Evolutionary conservation across 2,888 invertebrate genomes (phyloP).

Genomic region (Diaphora mendica): DNA sequence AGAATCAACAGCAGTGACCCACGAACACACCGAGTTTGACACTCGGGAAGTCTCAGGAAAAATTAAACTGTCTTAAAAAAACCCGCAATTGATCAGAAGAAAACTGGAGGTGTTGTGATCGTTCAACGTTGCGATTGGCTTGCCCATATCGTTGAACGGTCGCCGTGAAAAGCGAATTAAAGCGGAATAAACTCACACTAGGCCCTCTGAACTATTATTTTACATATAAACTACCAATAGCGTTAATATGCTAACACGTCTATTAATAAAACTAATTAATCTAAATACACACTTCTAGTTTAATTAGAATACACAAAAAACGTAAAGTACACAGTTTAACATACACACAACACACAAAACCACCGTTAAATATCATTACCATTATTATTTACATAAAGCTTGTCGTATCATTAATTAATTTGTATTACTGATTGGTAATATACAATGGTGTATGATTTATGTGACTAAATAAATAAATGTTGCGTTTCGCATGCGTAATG

Average conservation of each 20-base stretch:
- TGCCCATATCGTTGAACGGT: too few species aligned
- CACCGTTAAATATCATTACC: constrained; percentile 3
- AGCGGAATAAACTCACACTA: neutral
- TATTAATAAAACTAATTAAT: constrained; percentile 7
- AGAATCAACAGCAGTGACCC: too few species aligned
- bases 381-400: constrained; percentile 11
- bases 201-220: neutral
- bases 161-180: neutral
- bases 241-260: neutral
- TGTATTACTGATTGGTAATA: neutral
- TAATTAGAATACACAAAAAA: constrained; percentile 6
- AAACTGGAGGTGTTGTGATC: too few species aligned
- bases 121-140: too few species aligned
- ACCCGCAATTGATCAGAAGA: too few species aligned
- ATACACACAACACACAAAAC: constrained; percentile 9
- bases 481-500: constrained; percentile 20
- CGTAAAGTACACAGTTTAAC: neutral
- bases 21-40: too few species aligned
- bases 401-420: neutral
- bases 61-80: too few species aligned
- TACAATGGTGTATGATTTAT: constrained; percentile 2
- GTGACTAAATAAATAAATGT: neutral
- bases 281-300: constrained; percentile 6
- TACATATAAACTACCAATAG: neutral
- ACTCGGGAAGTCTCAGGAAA: too few species aligned